phyloP scores from a whole-genome alignment of 1,140 invertebrate species.

The Drosophila sturtevanti region DNA sequence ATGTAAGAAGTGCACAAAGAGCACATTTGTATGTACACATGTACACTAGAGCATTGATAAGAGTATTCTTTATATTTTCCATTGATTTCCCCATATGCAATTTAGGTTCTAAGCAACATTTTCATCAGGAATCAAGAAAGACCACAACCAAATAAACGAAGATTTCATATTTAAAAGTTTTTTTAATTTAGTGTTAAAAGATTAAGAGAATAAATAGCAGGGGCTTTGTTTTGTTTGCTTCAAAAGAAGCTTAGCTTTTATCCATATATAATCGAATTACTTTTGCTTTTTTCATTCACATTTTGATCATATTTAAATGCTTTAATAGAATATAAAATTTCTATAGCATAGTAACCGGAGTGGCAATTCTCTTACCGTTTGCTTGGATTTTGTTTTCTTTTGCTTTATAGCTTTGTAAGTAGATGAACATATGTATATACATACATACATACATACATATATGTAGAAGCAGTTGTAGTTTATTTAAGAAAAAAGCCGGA shows the following conservation, averaged over 20 bases:
- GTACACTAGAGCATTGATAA: constrained; percentile 21
- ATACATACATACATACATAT: not conserved
- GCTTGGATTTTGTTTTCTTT: not conserved
- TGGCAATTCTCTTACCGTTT: not conserved
- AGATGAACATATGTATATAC: not conserved
- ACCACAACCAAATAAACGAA: too few relatives aligned
- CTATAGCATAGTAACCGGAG: not conserved
- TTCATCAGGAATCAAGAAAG: not conserved
- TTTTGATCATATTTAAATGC: not conserved
- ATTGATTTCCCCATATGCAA: constrained; percentile 2
- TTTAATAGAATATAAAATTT: not conserved
- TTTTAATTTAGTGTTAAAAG: not conserved
- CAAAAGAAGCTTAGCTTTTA: not conserved
- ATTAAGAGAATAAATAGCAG: not conserved
- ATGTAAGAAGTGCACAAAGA: constrained; percentile 20
- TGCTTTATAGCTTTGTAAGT: not conserved
- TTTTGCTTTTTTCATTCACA: not conserved
- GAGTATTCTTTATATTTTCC: constrained; percentile 4
- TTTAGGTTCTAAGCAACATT: not conserved
- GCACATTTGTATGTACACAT: constrained; percentile 5
- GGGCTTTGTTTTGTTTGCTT: not conserved
- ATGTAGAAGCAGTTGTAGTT: not conserved
- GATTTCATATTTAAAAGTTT: too few relatives aligned
- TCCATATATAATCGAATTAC: not conserved
- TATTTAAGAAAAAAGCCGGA: not conserved